Evolutionary conservation across 2,888 invertebrate species (phyloP).

Genomic region (Arge pagana): DNA sequence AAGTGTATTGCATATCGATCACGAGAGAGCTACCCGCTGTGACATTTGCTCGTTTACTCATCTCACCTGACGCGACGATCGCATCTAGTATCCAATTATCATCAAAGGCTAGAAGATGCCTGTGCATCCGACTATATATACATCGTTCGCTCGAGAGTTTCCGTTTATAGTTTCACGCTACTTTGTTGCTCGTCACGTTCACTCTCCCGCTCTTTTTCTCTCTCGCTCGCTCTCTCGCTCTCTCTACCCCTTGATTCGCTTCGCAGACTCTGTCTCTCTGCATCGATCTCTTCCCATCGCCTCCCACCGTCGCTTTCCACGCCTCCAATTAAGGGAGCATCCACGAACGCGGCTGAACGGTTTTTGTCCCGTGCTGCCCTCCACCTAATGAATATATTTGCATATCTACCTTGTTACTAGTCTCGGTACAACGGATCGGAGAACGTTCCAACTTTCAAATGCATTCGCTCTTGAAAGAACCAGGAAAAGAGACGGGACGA

Average conservation of each 20-base stretch:
- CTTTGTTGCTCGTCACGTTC: no score
- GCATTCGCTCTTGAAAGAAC: constrained; percentile 49
- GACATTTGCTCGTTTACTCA: no score
- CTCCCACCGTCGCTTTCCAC: constrained; percentile 1
- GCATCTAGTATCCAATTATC: no score
- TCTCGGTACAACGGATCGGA: constrained; percentile 45
- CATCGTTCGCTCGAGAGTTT: no score
- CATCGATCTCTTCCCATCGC: constrained; percentile 13
- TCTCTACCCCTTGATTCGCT: constrained; percentile 6
- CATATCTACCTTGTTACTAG: constrained; percentile 55
- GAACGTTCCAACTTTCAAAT: constrained; percentile 52
- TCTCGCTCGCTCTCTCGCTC: constrained; percentile 23
- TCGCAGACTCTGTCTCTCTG: constrained; percentile 7
- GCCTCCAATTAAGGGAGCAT: constrained; percentile 19
- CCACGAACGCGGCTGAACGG: constrained; percentile 19
- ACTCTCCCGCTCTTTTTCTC: no score
- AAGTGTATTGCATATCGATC: no score
- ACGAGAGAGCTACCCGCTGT: no score
- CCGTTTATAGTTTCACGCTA: no score
- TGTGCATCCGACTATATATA: no score
- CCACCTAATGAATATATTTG: constrained; percentile 57
- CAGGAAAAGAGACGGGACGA: constrained; percentile 30
- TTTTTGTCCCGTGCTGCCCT: constrained; percentile 33
- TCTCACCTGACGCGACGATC: no score
- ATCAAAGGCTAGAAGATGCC: no score